Conservation (phyloP, 2,113 vertebrate genomes). For the Alethe diademata region DNA sequence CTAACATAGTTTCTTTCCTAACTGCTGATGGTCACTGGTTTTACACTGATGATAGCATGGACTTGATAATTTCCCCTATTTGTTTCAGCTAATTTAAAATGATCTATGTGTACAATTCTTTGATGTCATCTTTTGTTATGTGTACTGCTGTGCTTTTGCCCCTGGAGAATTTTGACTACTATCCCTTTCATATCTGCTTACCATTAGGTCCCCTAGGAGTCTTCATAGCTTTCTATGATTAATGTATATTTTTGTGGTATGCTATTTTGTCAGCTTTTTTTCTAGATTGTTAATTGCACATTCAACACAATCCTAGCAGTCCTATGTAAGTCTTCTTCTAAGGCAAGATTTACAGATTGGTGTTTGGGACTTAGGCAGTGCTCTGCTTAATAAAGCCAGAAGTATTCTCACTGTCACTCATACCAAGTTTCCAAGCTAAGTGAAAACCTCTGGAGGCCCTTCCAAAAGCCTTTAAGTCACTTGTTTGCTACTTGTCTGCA, state of each 20-base stretch:
- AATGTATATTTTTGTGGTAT: neutral
- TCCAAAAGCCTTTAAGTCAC: neutral
- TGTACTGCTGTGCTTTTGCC: neutral
- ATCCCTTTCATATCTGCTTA: neutral
- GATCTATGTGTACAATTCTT: neutral
- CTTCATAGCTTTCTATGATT: neutral
- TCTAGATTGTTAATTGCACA: neutral
- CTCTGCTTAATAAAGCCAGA: neutral
- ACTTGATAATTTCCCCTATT: neutral
- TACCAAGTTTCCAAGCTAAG: neutral
- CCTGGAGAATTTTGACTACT: neutral
- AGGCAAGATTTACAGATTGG: neutral
- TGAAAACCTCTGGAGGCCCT: neutral
- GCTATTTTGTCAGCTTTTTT: neutral
- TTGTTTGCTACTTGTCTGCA: neutral
- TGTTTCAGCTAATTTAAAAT: neutral
- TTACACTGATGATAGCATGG: neutral
- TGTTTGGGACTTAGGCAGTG: neutral
- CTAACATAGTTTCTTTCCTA: neutral
- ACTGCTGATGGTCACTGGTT: neutral
- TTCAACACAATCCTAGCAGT: neutral
- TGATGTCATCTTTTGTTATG: neutral
- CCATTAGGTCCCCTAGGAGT: neutral
- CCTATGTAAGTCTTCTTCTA: neutral
- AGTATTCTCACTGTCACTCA: neutral